A percentile compares a stretch with the other conserved stretches of the same genome.
Conservation (phyloP, 2,113 vertebrate species). For the chimpanzee (Pan troglodytes) region NHGRI_mPanTro3-v2.1_pri NC_072404.2:13372001-13372500, state of each 20-base stretch:
- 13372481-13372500: background rate
- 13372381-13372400: conserved; percentile 7
- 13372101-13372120: background rate
- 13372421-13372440: background rate
- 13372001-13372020: background rate
- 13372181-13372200: background rate
- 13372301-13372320: background rate
- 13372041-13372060: background rate
- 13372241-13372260: background rate
- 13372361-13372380: background rate
- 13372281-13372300: background rate
- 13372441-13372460: background rate
- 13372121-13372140: background rate
- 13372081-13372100: background rate
- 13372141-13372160: background rate
- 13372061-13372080: background rate
- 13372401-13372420: background rate
- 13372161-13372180: background rate
- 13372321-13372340: background rate
- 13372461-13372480: background rate
- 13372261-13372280: background rate
- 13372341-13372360: background rate
- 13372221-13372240: background rate
- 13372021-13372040: background rate
- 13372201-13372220: background rate